These are phyloP conservation scores for Hyles vespertilio DNA, from an alignment of 1,140 invertebrate species.

Conservation along the genomic window DNA sequence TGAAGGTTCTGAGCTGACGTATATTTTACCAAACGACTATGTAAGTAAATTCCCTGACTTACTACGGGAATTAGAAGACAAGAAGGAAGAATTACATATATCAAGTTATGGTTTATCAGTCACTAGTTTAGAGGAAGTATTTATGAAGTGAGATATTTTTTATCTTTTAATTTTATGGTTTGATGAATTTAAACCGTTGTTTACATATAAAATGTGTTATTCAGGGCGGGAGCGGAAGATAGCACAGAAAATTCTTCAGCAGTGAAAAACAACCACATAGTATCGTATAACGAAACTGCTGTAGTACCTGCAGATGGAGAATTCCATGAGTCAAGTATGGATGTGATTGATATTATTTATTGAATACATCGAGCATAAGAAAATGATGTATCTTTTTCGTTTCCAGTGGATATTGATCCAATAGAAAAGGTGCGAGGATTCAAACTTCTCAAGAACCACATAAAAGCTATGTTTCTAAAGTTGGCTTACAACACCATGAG, in stretches of 20 bases:
- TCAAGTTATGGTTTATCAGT: slow-evolving; percentile 82
- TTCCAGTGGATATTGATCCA: slow-evolving; percentile 44
- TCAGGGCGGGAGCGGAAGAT: slow-evolving; percentile 71
- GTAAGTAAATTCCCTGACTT: slow-evolving; percentile 77
- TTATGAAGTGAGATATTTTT: slow-evolving; percentile 82
- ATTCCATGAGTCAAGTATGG: too few species aligned
- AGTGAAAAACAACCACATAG: slow-evolving; percentile 30
- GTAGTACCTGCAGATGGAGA: slow-evolving; percentile 31
- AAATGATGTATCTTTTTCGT: slow-evolving; percentile 10
- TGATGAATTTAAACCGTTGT: too few species aligned
- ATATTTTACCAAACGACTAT: slow-evolving; percentile 75
- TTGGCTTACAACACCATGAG: slow-evolving; percentile 76
- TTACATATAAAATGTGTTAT: slow-evolving; percentile 18
- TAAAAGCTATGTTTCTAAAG: slow-evolving; percentile 80
- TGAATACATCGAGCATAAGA: too few species aligned
- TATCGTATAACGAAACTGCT: slow-evolving; percentile 28
- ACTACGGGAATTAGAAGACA: slow-evolving; percentile 82
- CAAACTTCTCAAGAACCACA: slow-evolving; percentile 75
- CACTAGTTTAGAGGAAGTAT: slow-evolving; percentile 94
- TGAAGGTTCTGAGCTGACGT: slow-evolving; percentile 77
- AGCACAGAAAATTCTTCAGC: slow-evolving; percentile 19
- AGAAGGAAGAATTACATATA: slow-evolving; percentile 80
- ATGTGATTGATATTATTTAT: too few species aligned
- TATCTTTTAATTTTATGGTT: too few species aligned
- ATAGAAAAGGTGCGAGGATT: slow-evolving; percentile 63